Evolutionary conservation across 2,113 vertebrate genomes (phyloP), one percentile per base, ranked within the genome.

Genomic region (Rafetus swinhoei): DNA sequence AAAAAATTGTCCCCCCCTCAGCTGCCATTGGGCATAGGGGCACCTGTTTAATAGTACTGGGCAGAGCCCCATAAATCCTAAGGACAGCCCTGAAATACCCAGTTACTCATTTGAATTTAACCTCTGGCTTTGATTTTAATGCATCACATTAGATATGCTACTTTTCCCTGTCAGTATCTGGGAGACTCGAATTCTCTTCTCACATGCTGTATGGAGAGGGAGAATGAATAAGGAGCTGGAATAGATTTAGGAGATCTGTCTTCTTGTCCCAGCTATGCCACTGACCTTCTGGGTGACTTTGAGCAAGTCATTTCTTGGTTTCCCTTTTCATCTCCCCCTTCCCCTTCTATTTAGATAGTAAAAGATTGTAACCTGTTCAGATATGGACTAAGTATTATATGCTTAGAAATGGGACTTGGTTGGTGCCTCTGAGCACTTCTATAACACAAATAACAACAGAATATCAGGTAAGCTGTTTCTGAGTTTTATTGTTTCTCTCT

Each of bases 351-450:
- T 25, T 72, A 39, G 55, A 13, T 12, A 82, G 74, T 62, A 54
- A 54, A 6, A 54, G 53, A 4, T 54, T 54, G 2, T 5, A 45
- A 45, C 32, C 91, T 55, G 82, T 94, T 87, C n/a, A n/a, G n/a
- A n/a, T n/a, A n/a, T n/a, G n/a, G n/a, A 72, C 52, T 62, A 0
- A 72, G 0, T 18, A 29, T 55, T 54, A 6, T 90, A 45, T 32
- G 4, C 27, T 88, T 55, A 57, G 52, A 60, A 3, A 2, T 2
- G 88, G 52, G 91, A 84, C 24, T n/a, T 72, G 54, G 21, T 81
- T 50, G 72, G 29, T 84, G 57, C 32, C 27, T 92, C 25, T 79
- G 21, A 39, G 22, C 12, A 76, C 24, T 25, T 45, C 22, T 25
- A 45, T 50, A 76, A 76, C 24, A 76, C 35, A 69, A 76, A 76